Base-by-base conservation (phyloP, 2,888 invertebrate species). In the Limnephilus marmoratus region DNA sequence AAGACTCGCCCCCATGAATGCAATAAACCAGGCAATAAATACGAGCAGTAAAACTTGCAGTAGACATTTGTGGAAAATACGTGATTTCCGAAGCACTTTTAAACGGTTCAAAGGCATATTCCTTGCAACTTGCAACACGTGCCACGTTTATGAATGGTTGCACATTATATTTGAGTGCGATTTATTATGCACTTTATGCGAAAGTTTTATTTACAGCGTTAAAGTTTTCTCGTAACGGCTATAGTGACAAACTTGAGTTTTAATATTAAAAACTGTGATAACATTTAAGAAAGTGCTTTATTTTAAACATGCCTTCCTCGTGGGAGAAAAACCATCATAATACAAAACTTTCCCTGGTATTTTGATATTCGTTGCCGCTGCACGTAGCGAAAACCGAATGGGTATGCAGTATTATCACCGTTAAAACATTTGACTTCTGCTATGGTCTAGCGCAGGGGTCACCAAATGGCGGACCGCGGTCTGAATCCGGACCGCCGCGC, bases 1-100 rank as follows among this genome's bases (percentile, higher is more conserved):
- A 37, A 34, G 83, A 83, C 85, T 45, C 24, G 85, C 85, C 24
- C 24, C 85, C 41, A 29, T 86, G 45, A 86, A 86, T 49, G 85
- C 85, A 86, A 45, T 86, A 86, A 86, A 86, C 37, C 5, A 83
- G 83, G 41, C 85, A 86, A 86, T 86, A 86, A 86, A 86, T 86
- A 45, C 45, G 41, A 29, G n/a, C 13, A 86, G 41, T 86, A 86
- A 86, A 86, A 86, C 49, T 45, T 86, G 85, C 85, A 41, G 85
- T 45, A 86, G 85, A 86, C 85, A 86, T 86, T 86, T 86, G 85
- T 86, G 85, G 85, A 37, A 45, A 29, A 13, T 86, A 86, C 85
- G 85, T 86, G 85, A 86, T 86, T 45, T 86, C 41, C 85, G 24
- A 86, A n/a, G n/a, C 13, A 86, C 12, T 86, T 86, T 86, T 83